Conservation (phyloP, 2,113 vertebrate species). For the Vulpes ferrilata region DNA sequence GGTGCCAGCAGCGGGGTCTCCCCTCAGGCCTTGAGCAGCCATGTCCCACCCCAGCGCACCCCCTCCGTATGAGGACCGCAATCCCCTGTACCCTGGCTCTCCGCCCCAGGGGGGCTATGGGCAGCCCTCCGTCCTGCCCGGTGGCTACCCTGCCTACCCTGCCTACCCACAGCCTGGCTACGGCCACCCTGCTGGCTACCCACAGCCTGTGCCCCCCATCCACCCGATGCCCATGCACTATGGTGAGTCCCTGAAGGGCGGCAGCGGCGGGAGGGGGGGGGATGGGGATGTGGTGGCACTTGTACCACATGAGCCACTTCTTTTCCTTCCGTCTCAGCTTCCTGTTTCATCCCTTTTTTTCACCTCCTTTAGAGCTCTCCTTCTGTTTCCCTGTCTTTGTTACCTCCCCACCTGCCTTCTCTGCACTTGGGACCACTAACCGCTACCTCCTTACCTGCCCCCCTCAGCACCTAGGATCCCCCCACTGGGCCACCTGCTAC, state of each 20-base stretch:
- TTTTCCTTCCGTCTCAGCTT: not conserved
- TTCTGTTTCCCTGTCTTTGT: not conserved
- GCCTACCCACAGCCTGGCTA: slow-evolving; percentile 87
- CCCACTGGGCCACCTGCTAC: not conserved
- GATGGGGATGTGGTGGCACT: not conserved
- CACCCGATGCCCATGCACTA: slow-evolving; percentile 88
- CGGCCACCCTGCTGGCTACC: slow-evolving; percentile 85
- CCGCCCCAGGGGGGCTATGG: slow-evolving; percentile 85
- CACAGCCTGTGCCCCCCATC: slow-evolving; percentile 89
- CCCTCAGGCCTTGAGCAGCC: slow-evolving; percentile 47
- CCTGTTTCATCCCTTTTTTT: not conserved
- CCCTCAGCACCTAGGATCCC: too few relatives aligned
- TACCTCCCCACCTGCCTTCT: not conserved
- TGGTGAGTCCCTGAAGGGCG: slow-evolving; percentile 86
- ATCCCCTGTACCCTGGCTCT: slow-evolving; percentile 87
- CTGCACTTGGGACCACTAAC: not conserved
- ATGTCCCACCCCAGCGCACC: slow-evolving; percentile 94
- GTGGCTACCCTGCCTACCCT: slow-evolving; percentile 79
- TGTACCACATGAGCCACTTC: not conserved
- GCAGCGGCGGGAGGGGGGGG: not conserved
- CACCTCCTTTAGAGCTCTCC: not conserved
- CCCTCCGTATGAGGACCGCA: slow-evolving; percentile 91
- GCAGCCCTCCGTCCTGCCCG: slow-evolving; percentile 66
- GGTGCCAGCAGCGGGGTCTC: slow-evolving; percentile 59
- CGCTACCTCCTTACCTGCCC: too few relatives aligned